Conservation (phyloP, 2,113 vertebrate species). For the Copsychus sechellarum region DNA sequence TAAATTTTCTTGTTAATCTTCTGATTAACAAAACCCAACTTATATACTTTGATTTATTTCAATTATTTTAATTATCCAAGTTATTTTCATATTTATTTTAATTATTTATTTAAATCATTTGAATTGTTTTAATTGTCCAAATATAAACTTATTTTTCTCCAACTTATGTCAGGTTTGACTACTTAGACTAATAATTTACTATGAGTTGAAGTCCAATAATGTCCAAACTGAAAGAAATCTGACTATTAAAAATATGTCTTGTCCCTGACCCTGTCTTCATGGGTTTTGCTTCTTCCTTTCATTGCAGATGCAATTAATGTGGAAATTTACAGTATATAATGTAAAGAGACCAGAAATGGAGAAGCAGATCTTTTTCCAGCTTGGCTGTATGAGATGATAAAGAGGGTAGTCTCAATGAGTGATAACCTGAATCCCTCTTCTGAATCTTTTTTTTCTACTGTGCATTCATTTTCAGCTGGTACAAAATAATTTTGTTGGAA, state of each 20-base stretch:
- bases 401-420: background rate
- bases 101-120: background rate
- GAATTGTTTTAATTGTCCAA: background rate
- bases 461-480: background rate
- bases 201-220: background rate
- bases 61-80: background rate
- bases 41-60: background rate
- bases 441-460: background rate
- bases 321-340: background rate
- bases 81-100: background rate
- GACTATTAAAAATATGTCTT: background rate
- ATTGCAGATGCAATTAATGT: background rate
- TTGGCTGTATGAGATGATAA: background rate
- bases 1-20: background rate
- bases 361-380: background rate
- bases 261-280: background rate
- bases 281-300: background rate
- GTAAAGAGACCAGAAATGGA: background rate
- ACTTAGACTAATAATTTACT: background rate
- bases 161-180: background rate
- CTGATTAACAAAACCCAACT: background rate
- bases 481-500: background rate
- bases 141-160: background rate
- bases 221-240: background rate
- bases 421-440: background rate